Evolutionary conservation across 1,140 invertebrate species (phyloP), one percentile per base, ranked within the genome.

Genomic region (Caenorhabditis remanei): DNA sequence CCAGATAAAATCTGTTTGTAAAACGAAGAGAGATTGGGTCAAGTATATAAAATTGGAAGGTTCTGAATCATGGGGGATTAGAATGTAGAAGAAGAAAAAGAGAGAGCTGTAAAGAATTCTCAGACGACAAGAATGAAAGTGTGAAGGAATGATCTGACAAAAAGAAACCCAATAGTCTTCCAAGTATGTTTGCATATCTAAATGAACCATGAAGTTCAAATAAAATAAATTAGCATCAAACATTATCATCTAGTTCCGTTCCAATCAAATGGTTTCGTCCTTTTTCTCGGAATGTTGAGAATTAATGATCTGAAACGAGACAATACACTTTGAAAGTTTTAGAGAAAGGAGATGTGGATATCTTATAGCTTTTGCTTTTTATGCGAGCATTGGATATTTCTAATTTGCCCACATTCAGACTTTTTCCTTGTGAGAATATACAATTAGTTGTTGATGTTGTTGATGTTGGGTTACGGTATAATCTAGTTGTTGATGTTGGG

Each of bases 201-300:
- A 79, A 50, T 50, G 71, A 50, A 50, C 19, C 71, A 79, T 79
- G 40, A 79, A 79, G 71, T 79, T 50, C 71, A 79, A 79, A 79
- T 24, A 79, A 46, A 50, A 79, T 50, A 48, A 79, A 53, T 71
- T 46, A 79, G 46, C 6, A 79, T 79, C 71, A 53, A 4, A 24
- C 19, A 50, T 79, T 79, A 24, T 50, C 46, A 79, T 21, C 46
- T 46, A 79, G 71, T 50, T 79, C 71, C 40, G 41, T 71, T 71
- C 65, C 65, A 43, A 43, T 71, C 41, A 46, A n/a, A 7, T 46
- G 21, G 11, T 32, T 71, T 9, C n/a, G 61, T 11, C 8, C 24
- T 19, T n/a, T 43, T 71, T 14, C 14, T 46, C 8, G 41, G 13
- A 63, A 21, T n/a, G 56, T 13, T 63, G 32, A 32, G 32, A 32